Conservation (phyloP, 1,140 invertebrate genomes). For the Neodiprion fabricii region DNA sequence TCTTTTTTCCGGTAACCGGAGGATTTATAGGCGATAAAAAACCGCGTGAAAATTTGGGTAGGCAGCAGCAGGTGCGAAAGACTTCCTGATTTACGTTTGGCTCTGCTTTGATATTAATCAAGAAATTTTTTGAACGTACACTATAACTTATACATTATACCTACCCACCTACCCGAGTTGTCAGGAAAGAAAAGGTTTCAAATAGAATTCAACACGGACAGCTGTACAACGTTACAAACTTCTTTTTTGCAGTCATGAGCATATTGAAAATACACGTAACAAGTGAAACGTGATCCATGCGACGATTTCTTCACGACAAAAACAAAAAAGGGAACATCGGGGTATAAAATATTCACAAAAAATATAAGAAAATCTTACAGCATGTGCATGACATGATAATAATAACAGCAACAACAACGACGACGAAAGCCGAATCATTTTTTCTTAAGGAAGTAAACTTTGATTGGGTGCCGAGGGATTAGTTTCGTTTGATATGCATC, state of each 20-base stretch:
- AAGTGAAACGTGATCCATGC: neutral
- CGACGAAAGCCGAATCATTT: neutral
- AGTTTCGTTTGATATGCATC: too few relatives aligned
- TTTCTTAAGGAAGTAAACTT: neutral
- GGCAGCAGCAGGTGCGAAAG: neutral
- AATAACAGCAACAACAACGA: too few relatives aligned
- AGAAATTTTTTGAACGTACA: neutral
- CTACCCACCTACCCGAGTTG: neutral
- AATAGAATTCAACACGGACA: conserved; percentile 1
- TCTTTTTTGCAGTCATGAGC: neutral
- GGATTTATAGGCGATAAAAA: neutral
- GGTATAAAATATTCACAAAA: too few relatives aligned
- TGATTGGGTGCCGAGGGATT: neutral
- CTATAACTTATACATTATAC: neutral
- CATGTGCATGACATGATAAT: too few relatives aligned
- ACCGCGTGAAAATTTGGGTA: neutral
- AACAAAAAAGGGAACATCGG: too few relatives aligned
- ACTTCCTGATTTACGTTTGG: neutral
- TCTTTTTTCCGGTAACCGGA: too few relatives aligned
- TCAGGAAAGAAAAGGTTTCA: neutral
- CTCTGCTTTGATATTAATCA: neutral
- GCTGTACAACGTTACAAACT: neutral
- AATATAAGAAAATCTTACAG: too few relatives aligned
- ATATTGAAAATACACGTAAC: neutral
- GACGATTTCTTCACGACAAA: too few relatives aligned